These are phyloP conservation scores for Physocephala rufipes DNA, from an alignment of 2,888 invertebrate genomes.

Conservation along the genomic window DNA sequence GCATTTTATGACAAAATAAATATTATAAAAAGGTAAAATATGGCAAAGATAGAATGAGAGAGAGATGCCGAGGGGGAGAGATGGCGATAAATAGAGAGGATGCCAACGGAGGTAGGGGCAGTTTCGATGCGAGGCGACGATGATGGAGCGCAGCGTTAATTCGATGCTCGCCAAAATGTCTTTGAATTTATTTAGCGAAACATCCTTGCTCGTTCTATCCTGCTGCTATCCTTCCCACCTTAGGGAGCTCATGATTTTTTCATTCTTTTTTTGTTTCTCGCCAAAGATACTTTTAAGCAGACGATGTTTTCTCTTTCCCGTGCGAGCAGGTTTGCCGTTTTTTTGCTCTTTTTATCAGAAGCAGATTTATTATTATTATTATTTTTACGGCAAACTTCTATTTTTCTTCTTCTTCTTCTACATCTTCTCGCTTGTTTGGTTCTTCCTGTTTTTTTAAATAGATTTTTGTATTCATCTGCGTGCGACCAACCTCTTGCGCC, in stretches of 20 bases:
- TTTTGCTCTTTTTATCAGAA: slow-evolving; percentile 40
- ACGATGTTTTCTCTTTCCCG: not conserved
- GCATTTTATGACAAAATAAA: no score
- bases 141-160: no score
- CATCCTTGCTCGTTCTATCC: slow-evolving; percentile 12
- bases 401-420: slow-evolving; percentile 25
- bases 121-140: no score
- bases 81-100: no score
- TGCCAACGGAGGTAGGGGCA: no score
- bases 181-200: slow-evolving; percentile 8
- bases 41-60: no score
- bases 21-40: no score
- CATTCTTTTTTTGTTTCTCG: no score
- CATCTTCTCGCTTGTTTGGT: no score
- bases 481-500: slow-evolving; percentile 11
- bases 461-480: slow-evolving; percentile 49
- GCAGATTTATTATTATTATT: slow-evolving; percentile 42
- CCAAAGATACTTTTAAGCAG: not conserved
- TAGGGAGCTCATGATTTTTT: no score
- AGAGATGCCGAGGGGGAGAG: no score
- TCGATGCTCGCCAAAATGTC: no score
- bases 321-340: slow-evolving; percentile 37
- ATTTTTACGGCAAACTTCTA: slow-evolving; percentile 38
- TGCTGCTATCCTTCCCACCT: not conserved
- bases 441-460: slow-evolving; percentile 54